Conservation (phyloP, 2,888 invertebrate species). For the Meiosimyza platycephala region DNA sequence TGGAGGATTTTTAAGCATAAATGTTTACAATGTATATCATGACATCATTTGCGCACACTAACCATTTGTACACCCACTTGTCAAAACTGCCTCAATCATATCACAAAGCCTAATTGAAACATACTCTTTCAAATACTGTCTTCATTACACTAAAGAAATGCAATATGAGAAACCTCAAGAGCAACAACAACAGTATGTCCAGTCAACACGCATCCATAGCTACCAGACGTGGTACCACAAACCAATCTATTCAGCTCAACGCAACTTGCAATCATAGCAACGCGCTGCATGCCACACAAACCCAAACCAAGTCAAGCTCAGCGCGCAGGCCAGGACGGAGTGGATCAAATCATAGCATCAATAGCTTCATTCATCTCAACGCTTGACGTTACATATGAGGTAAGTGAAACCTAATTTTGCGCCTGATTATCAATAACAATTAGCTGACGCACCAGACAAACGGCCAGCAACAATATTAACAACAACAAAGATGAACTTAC, state of each 20-base stretch:
- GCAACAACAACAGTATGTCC: background rate
- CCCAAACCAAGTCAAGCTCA: background rate
- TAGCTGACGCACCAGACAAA: slow-evolving; percentile 52
- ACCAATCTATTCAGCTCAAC: too few species aligned
- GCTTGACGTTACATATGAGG: slow-evolving; percentile 31
- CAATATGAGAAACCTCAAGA: background rate
- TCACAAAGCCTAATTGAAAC: slow-evolving; percentile 36
- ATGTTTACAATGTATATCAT: too few species aligned
- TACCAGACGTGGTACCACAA: background rate
- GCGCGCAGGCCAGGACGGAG: background rate
- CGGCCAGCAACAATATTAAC: slow-evolving; percentile 12
- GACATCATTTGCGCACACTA: background rate
- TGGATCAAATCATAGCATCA: slow-evolving; percentile 15
- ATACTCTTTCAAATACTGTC: slow-evolving; percentile 25
- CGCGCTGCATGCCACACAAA: background rate
- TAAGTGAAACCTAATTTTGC: slow-evolving; percentile 47
- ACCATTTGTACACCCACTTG: slow-evolving; percentile 27
- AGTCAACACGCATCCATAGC: background rate
- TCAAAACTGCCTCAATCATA: slow-evolving; percentile 34
- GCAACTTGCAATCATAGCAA: background rate
- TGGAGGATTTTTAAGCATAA: too few species aligned
- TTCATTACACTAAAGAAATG: slow-evolving; percentile 12
- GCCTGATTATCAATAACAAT: slow-evolving; percentile 60
- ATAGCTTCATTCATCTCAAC: slow-evolving; percentile 36
- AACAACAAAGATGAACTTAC: slow-evolving; percentile 26